Conservation (phyloP, 2,797 vertebrate genomes). For the Scolopax bukidnonensis region DNA sequence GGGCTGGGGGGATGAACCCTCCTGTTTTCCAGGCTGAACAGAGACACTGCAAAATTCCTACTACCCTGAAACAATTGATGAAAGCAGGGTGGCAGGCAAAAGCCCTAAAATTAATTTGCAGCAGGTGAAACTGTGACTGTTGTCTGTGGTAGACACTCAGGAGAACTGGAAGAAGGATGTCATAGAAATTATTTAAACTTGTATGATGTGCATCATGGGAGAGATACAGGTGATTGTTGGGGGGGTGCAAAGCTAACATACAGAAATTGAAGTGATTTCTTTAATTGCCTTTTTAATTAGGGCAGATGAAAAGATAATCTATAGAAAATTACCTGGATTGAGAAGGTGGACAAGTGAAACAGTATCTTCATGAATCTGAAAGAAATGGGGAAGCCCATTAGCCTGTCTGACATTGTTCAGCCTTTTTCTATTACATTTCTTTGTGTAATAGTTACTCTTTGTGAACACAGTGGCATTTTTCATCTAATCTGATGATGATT, state of each 20-base stretch:
- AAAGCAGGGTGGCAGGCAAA: background rate
- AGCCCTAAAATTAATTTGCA: background rate
- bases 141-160: background rate
- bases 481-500: slow-evolving; percentile 54
- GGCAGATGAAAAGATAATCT: slow-evolving; percentile 6
- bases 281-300: background rate
- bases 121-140: background rate
- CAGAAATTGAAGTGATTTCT: background rate
- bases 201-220: background rate
- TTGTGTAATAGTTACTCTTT: slow-evolving; percentile 33
- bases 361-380: background rate
- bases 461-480: slow-evolving; percentile 51
- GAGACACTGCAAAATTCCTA: background rate
- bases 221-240: background rate
- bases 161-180: background rate
- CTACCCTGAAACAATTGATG: background rate
- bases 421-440: slow-evolving; percentile 7
- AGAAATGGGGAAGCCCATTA: slow-evolving; percentile 27
- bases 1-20: background rate
- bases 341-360: slow-evolving; percentile 1
- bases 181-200: background rate
- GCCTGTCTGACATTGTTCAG: slow-evolving; percentile 8
- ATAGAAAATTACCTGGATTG: background rate
- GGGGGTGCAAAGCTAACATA: background rate
- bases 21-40: background rate